Conservation (phyloP, 35 echinoderm and acorn worm species). For the Hemicentrotus pulcherrimus region DNA sequence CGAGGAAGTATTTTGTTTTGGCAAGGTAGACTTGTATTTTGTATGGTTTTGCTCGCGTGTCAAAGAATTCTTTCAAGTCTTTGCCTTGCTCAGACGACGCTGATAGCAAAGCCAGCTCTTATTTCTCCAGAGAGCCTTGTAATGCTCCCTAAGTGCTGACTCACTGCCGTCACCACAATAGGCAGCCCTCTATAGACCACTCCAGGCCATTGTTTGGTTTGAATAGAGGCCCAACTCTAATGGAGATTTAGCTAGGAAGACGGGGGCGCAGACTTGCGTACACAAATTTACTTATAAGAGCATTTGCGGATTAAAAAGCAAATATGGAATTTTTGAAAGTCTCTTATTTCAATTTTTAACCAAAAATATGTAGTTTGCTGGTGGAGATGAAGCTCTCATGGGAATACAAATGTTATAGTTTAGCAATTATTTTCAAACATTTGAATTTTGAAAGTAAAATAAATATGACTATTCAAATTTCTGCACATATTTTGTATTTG, state of each 20-base stretch:
- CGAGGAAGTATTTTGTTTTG: neutral
- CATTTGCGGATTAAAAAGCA: slow-evolving; percentile 6
- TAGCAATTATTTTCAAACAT: too few species aligned
- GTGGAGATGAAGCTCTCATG: neutral
- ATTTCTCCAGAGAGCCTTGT: slow-evolving; percentile 32
- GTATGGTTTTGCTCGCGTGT: neutral
- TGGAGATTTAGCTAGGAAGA: neutral
- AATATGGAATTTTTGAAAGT: neutral
- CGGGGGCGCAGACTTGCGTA: slow-evolving; percentile 14
- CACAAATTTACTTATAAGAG: neutral
- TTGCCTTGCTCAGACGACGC: neutral
- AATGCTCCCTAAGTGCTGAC: slow-evolving; percentile 29
- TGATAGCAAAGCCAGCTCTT: neutral
- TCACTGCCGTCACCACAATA: slow-evolving; percentile 20
- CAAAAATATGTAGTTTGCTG: neutral
- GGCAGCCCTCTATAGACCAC: slow-evolving; percentile 43
- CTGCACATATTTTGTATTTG: too few species aligned
- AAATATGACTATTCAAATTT: too few species aligned
- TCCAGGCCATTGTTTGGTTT: slow-evolving; percentile 38
- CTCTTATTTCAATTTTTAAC: neutral
- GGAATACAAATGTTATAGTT: neutral
- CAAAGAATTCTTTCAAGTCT: neutral
- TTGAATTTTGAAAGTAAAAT: too few species aligned
- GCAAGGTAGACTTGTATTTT: neutral
- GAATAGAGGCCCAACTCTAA: slow-evolving; percentile 28